phyloP scores from a whole-genome alignment of 1,140 invertebrate species.

The Ostrea edulis region DNA sequence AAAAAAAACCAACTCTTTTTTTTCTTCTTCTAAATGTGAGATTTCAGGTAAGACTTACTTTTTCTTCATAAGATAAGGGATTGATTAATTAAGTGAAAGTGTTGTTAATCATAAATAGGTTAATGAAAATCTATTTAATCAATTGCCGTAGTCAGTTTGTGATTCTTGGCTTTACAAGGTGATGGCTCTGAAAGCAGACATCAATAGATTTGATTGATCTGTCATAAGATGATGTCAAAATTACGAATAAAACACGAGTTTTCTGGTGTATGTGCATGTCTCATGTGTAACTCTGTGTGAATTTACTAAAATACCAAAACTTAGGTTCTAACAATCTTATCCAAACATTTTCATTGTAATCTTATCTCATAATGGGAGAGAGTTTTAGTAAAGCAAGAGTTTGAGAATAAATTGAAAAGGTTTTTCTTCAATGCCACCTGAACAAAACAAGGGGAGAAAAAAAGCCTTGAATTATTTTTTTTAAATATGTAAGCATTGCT shows the following conservation, averaged over 20 bases:
- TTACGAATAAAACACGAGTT: neutral
- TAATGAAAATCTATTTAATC: constrained; percentile 25
- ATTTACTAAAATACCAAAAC: neutral
- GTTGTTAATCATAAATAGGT: neutral
- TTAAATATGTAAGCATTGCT: constrained; percentile 22
- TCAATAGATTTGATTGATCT: constrained; percentile 27
- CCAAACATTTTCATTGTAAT: constrained; percentile 28
- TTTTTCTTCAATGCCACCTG: constrained; percentile 4
- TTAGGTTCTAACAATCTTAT: neutral
- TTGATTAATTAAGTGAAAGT: constrained; percentile 18
- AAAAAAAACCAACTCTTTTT: too few relatives aligned
- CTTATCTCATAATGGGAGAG: constrained; percentile 35
- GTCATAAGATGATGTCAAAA: neutral
- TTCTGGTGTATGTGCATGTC: neutral
- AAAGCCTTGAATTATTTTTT: constrained; percentile 34
- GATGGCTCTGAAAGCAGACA: neutral
- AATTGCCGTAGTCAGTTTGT: neutral
- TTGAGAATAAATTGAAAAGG: constrained; percentile 5
- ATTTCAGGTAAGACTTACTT: neutral
- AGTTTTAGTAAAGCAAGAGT: constrained; percentile 23
- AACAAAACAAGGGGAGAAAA: constrained; percentile 24
- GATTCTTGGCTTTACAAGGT: constrained; percentile 3
- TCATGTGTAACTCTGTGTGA: constrained; percentile 15
- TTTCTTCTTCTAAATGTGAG: neutral
- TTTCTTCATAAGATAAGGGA: neutral